phyloP scores from a whole-genome alignment of 2,113 vertebrate genomes.

The Patagioenas fasciata region DNA sequence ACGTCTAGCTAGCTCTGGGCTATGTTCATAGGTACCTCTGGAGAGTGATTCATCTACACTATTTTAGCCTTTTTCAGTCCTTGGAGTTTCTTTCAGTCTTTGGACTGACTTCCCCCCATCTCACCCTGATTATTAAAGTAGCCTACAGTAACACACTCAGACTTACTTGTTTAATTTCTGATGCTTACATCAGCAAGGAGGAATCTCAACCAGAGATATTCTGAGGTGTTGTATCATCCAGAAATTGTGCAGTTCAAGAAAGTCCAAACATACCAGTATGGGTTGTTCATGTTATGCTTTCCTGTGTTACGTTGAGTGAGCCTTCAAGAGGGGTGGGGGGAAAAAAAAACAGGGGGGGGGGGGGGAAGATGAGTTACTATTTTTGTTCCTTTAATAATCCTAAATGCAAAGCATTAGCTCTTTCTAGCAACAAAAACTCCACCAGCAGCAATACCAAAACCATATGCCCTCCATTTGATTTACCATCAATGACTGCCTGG shows the following conservation, averaged over 20 bases:
- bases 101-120: background rate
- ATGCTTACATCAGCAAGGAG: background rate
- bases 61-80: background rate
- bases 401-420: constrained; percentile 30
- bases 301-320: background rate
- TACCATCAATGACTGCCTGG: constrained; percentile 53
- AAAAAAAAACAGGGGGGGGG: background rate
- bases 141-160: background rate
- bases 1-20: background rate
- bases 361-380: background rate
- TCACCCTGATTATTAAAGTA: background rate
- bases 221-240: background rate
- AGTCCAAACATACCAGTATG: background rate
- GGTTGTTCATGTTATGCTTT: background rate
- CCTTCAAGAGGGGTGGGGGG: background rate
- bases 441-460: constrained; percentile 44
- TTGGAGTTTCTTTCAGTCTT: background rate
- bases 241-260: background rate
- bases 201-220: background rate
- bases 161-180: background rate
- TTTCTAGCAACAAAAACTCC: constrained; percentile 52
- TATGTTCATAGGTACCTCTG: background rate
- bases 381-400: constrained; percentile 35
- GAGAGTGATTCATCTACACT: background rate
- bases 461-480: constrained; percentile 69